phyloP scores from a whole-genome alignment of 2,113 vertebrate species.

The Prunella himalayana region DNA sequence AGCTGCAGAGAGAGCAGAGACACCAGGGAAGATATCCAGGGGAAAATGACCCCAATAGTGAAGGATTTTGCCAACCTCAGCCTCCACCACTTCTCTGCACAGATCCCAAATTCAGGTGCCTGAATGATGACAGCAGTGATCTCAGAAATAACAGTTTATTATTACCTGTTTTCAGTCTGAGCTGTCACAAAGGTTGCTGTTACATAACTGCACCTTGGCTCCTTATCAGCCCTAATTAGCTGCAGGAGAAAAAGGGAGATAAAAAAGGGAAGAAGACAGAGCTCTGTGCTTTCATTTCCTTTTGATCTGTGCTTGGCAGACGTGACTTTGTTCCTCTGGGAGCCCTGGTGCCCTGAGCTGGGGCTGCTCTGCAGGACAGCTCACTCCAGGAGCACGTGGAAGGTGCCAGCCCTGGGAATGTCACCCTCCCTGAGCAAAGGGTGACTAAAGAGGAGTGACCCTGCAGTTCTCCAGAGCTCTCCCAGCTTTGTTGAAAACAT shows the following conservation, averaged over 20 bases:
- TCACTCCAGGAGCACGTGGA: background rate
- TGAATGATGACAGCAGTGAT: background rate
- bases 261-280: background rate
- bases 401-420: background rate
- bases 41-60: accelerated
- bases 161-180: background rate
- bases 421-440: background rate
- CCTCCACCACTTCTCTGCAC: background rate
- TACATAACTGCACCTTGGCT: constrained; percentile 19
- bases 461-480: background rate
- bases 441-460: background rate
- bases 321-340: background rate
- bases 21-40: background rate
- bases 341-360: background rate
- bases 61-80: background rate
- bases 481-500: background rate
- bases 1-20: background rate
- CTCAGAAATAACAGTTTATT: background rate
- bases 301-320: background rate
- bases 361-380: background rate
- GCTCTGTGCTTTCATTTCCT: background rate
- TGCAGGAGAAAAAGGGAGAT: background rate
- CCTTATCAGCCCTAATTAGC: background rate
- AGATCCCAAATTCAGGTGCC: background rate
- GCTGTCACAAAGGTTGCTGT: constrained; percentile 34